Evolutionary conservation across 2,113 vertebrate genomes (phyloP).

Genomic region (Elachura formosa): DNA sequence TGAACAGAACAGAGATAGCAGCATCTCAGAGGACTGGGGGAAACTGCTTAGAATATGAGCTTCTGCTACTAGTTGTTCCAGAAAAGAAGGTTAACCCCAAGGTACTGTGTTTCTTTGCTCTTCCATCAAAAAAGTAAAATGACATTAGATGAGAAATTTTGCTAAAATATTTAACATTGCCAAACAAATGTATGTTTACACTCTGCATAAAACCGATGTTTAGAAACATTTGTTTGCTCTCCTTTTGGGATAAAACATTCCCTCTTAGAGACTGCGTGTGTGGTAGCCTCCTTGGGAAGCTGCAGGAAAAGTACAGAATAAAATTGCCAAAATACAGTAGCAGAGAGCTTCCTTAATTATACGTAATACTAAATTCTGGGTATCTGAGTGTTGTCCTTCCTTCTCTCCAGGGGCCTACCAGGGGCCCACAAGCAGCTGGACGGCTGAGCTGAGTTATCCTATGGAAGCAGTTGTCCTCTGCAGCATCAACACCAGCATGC

Average conservation of each 20-base stretch:
- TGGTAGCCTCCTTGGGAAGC: background rate
- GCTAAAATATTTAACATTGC: background rate
- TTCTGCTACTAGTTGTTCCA: background rate
- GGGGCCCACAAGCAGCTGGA: background rate
- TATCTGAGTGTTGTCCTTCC: background rate
- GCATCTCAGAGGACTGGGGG: background rate
- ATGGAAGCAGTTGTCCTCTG: background rate
- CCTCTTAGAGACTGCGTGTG: background rate
- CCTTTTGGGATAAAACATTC: background rate
- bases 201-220: background rate
- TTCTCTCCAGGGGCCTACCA: background rate
- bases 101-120: background rate
- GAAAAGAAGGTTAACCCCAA: background rate
- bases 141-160: background rate
- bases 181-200: background rate
- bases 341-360: background rate
- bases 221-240: background rate
- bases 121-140: background rate
- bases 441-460: background rate
- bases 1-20: background rate
- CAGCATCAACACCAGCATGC: background rate
- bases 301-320: background rate
- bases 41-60: background rate
- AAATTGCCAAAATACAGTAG: background rate
- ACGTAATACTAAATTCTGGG: background rate